A percentile compares a stretch with the other conserved stretches of the same genome.
Conservation (phyloP, 1,140 invertebrate species). For the Cyclargus thomasi region DNA sequence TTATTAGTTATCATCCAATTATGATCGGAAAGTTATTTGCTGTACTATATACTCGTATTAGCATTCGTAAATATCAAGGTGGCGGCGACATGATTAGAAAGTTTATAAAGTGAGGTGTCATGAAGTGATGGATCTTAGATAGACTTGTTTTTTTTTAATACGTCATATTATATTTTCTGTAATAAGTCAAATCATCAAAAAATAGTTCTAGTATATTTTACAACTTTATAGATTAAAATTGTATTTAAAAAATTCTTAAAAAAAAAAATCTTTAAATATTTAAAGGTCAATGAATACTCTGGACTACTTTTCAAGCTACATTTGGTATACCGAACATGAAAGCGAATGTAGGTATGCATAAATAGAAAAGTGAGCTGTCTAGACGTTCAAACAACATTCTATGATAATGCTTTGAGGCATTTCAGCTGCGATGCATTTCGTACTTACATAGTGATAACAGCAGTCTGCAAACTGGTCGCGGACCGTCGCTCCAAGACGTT, state of each 20-base stretch:
- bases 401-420: conserved; percentile 57
- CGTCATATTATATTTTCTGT: too few relatives aligned
- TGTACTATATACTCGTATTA: conserved; percentile 31
- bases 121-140: conserved; percentile 38
- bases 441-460: conserved; percentile 66
- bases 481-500: conserved; percentile 55
- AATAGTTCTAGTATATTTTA: too few relatives aligned
- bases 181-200: too few relatives aligned
- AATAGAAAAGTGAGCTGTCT: conserved; percentile 56
- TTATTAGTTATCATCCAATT: conserved; percentile 60
- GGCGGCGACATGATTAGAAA: conserved; percentile 9
- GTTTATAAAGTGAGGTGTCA: conserved; percentile 31
- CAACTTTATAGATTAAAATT: neutral
- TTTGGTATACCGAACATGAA: conserved; percentile 27
- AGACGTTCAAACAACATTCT: conserved; percentile 58
- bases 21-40: conserved; percentile 66
- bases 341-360: conserved; percentile 61
- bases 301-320: neutral
- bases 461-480: conserved; percentile 58
- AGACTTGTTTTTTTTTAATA: conserved; percentile 13
- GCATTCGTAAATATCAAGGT: conserved; percentile 23
- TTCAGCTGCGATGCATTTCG: conserved; percentile 58
- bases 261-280: neutral
- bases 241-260: neutral
- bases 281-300: neutral